These are phyloP conservation scores for Anolis apletophallus DNA, from an alignment of 2,797 vertebrate species.

Conservation along the genomic window DNA sequence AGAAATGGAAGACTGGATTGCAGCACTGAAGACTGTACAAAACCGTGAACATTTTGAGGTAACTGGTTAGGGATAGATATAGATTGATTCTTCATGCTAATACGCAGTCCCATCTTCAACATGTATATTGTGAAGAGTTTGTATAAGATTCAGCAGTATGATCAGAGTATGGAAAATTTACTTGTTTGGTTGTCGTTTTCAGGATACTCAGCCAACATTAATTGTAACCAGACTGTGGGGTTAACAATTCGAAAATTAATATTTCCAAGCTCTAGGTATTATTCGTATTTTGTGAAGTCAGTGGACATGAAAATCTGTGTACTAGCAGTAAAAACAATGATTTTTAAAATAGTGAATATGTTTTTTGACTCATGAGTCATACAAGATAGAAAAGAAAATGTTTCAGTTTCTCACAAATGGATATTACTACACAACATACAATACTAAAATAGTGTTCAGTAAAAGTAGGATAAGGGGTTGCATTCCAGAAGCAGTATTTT, in stretches of 20 bases:
- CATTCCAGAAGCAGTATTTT: neutral
- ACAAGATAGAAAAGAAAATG: neutral
- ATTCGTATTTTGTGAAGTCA: neutral
- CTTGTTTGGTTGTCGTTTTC: too few relatives aligned
- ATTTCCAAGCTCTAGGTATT: too few relatives aligned
- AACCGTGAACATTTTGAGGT: conserved; percentile 95
- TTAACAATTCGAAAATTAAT: too few relatives aligned
- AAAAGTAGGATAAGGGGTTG: neutral
- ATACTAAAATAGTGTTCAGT: neutral
- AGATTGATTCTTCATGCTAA: neutral
- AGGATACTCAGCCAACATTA: too few relatives aligned
- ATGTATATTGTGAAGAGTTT: neutral
- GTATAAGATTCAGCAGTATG: neutral
- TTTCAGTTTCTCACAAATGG: neutral
- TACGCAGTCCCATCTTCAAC: neutral
- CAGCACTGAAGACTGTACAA: conserved; percentile 91
- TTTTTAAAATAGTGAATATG: neutral
- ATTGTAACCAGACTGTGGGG: too few relatives aligned
- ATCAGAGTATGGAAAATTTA: neutral
- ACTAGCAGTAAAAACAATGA: neutral
- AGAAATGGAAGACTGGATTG: conserved; percentile 99
- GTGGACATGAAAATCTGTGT: neutral
- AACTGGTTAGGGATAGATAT: conserved; percentile 4
- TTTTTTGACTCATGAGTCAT: neutral
- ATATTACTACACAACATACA: neutral